Evolutionary conservation across 2,113 vertebrate genomes (phyloP), one percentile per base, ranked within the genome.

Genomic region (Tupaia tana): DNA sequence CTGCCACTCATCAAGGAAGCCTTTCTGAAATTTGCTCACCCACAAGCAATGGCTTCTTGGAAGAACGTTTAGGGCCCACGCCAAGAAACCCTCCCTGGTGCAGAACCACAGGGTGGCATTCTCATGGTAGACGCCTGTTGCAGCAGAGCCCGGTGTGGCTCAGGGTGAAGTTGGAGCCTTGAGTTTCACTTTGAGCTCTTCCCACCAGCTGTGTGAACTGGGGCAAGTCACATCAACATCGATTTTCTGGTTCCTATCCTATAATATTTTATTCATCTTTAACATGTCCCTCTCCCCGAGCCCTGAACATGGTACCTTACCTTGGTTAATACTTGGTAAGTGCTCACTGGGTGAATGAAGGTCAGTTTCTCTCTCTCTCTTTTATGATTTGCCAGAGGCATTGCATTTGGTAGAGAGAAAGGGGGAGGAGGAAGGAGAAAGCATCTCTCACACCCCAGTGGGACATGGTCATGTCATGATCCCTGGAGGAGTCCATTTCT

Each of bases 221-320:
- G 9, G 69, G 9, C 18, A 58, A 66, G 25, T 59, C 16, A 43
- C 29, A 85, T 89, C 27, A 64, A 22, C 14, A n/a, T 7, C 0
- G 0, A 16, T 27, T 52, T 63, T 91, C 24, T 58, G 85, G 19
- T 87, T 61, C 52, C 75, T 29, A 2, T 77, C 8, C 2, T 27
- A 18, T 7, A 5, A 10, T 34, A 20, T 69, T 84, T 52, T 61
- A 20, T 59, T 81, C 15, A 10, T 19, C 59, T n/a, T 24, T 20
- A 61, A 63, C 1, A 1, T 4, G 0, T 18, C 24, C 27, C 5
- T 16, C 12, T 5, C 20, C 4, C n/a, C n/a, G 14, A 10, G 19
- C 29, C n/a, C 15, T 56, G 27, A n/a, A 9, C 10, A 1, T 22
- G 7, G 14, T 70, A 54, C 34, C 58, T 70, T n/a, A 22, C 54